Conservation (phyloP, 2,797 vertebrate genomes). For the Centropyge bicolor region DNA sequence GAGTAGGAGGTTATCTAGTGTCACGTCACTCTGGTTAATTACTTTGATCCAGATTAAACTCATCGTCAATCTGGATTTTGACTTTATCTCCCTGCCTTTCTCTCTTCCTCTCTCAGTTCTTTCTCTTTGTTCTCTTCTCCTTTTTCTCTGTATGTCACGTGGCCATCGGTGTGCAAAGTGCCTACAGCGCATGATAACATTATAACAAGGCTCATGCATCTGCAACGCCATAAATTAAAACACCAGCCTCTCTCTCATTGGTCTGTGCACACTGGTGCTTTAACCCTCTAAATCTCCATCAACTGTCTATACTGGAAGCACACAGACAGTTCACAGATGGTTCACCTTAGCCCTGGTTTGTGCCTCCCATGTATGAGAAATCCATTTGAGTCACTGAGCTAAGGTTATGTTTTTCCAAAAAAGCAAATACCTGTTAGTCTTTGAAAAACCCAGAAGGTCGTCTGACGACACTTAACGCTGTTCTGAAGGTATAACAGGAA, state of each 20-base stretch:
- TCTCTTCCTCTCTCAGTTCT: neutral
- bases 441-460: too few relatives aligned
- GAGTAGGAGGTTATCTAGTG: conserved; percentile 9
- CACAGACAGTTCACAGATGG: neutral
- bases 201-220: conserved; percentile 18
- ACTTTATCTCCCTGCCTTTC: conserved; percentile 28
- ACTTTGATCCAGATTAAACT: conserved; percentile 61
- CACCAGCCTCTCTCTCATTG: conserved; percentile 18
- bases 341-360: neutral
- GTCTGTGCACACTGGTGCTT: neutral
- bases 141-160: conserved; percentile 5
- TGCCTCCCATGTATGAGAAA: neutral
- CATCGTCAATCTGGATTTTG: conserved; percentile 50
- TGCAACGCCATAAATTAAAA: conserved; percentile 25
- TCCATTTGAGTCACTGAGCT: neutral
- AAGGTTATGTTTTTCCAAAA: neutral
- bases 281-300: neutral
- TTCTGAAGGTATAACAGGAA: too few relatives aligned
- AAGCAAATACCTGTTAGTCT: neutral
- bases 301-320: conserved; percentile 12
- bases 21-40: conserved; percentile 45
- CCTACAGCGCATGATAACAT: conserved; percentile 6
- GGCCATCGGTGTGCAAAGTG: conserved; percentile 8
- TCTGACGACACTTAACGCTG: too few relatives aligned
- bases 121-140: neutral